Percentiles rank a stretch among this genome's conserved stretches.
Conservation (phyloP, 23 tunicate species). For the Aplidium turbinatum region DNA sequence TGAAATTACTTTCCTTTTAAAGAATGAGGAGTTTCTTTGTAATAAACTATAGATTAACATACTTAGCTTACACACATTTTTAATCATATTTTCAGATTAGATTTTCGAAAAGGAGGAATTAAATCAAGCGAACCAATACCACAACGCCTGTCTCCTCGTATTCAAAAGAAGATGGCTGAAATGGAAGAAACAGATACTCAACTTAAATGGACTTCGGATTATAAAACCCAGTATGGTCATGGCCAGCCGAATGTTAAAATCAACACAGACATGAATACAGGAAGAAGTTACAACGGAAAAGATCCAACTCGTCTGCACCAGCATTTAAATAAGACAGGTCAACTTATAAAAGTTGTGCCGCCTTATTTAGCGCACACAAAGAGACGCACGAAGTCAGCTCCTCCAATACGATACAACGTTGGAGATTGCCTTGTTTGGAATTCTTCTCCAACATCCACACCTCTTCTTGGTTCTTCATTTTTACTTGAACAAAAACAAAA, state of each 20-base stretch:
- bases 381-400: slow-evolving; percentile 78
- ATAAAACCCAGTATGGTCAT: slow-evolving; percentile 72
- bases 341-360: slow-evolving; percentile 56
- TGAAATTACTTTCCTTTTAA: too few relatives aligned
- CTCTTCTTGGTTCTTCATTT: neutral
- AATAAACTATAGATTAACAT: too few relatives aligned
- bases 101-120: slow-evolving; percentile 67
- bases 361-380: slow-evolving; percentile 60
- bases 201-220: slow-evolving; percentile 76
- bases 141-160: slow-evolving; percentile 80
- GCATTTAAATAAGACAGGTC: slow-evolving; percentile 70
- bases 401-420: slow-evolving; percentile 62
- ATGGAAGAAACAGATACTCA: slow-evolving; percentile 52
- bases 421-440: slow-evolving; percentile 87
- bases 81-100: too few relatives aligned
- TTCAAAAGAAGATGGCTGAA: slow-evolving; percentile 53
- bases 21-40: too few relatives aligned
- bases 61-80: too few relatives aligned
- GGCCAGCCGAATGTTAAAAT: slow-evolving; percentile 79
- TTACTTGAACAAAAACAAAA: too few relatives aligned
- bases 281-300: slow-evolving; percentile 28
- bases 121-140: slow-evolving; percentile 39
- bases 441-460: slow-evolving; percentile 12
- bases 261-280: slow-evolving; percentile 79
- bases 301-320: slow-evolving; percentile 56